phyloP scores from a whole-genome alignment of 2,888 invertebrate genomes.

The Ferrisia virgata region DNA sequence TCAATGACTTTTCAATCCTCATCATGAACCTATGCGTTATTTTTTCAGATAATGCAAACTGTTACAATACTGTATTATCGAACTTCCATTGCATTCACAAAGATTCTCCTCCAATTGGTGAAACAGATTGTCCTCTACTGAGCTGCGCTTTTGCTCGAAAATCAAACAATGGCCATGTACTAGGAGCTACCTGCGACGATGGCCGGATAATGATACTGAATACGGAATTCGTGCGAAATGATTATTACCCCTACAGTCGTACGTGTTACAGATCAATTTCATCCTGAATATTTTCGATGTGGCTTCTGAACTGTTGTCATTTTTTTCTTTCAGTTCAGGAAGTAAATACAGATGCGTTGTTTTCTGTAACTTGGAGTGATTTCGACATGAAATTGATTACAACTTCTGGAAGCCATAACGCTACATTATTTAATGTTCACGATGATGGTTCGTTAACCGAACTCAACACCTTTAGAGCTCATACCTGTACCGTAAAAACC shows the following conservation, averaged over 20 bases:
- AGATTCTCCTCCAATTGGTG: background rate
- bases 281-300: background rate
- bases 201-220: constrained; percentile 24
- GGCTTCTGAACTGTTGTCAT: background rate
- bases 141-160: constrained; percentile 34
- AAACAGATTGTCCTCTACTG: background rate
- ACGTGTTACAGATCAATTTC: background rate
- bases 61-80: background rate
- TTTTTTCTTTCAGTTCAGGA: constrained; percentile 49
- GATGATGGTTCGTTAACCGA: constrained; percentile 43
- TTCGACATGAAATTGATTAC: constrained; percentile 74
- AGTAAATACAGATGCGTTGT: constrained; percentile 81
- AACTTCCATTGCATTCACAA: constrained; percentile 7
- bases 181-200: constrained; percentile 24
- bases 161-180: background rate
- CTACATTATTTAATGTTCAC: constrained; percentile 71
- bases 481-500: constrained; percentile 78
- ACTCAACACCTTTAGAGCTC: constrained; percentile 64
- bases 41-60: background rate
- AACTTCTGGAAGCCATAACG: constrained; percentile 81
- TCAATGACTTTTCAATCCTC: background rate
- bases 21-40: background rate
- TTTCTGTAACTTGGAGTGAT: constrained; percentile 84
- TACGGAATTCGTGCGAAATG: background rate
- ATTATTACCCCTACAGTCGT: background rate